phyloP scores from a whole-genome alignment of 1,140 invertebrate genomes.

The Bombus difficillimus region DNA sequence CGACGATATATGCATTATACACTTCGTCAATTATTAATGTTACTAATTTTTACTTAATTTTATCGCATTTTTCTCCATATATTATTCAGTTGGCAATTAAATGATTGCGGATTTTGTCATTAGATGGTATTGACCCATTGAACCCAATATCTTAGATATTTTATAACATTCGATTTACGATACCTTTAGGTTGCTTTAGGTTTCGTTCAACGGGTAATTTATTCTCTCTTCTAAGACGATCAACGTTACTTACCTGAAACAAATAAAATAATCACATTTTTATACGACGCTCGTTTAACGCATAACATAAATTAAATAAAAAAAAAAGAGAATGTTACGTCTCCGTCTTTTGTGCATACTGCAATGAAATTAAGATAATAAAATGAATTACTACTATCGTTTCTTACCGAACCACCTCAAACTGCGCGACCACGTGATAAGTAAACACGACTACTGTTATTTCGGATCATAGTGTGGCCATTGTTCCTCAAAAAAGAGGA shows the following conservation, averaged over 20 bases:
- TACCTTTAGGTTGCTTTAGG: not conserved
- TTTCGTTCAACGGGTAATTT: not conserved
- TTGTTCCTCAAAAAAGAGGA: not conserved
- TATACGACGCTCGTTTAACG: not conserved
- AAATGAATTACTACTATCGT: too few species aligned
- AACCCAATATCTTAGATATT: not conserved
- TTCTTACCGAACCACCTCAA: not conserved
- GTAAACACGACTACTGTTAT: not conserved
- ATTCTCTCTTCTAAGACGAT: not conserved
- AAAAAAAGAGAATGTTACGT: too few species aligned
- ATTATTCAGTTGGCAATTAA: not conserved
- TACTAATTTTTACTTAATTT: not conserved
- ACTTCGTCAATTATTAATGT: not conserved
- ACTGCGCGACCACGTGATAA: not conserved
- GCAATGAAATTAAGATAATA: too few species aligned
- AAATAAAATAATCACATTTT: not conserved
- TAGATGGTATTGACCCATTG: too few species aligned
- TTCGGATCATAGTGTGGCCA: not conserved
- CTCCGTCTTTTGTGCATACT: not conserved
- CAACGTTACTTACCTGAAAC: not conserved
- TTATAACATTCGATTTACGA: not conserved
- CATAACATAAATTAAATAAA: not conserved
- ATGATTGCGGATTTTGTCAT: too few species aligned
- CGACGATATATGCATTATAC: too few species aligned
- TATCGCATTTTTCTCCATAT: fast-evolving